Percentiles rank a stretch among this genome's conserved stretches.
Evolutionary conservation across 2,113 vertebrate genomes (phyloP).

Genomic region (Crotalus viridis): DNA sequence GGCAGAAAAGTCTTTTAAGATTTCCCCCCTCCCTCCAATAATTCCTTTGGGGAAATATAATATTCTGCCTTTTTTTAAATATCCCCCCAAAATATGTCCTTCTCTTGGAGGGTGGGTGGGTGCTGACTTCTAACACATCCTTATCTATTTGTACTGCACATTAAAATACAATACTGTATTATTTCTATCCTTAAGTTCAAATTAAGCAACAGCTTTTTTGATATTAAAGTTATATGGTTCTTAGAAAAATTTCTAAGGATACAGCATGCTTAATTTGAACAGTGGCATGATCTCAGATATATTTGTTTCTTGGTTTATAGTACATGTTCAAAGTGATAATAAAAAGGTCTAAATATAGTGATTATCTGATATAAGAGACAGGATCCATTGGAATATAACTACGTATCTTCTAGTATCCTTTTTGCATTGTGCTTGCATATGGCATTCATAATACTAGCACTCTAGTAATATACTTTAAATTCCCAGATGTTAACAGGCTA

Average conservation of each 20-base stretch:
- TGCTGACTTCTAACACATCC: too few species aligned
- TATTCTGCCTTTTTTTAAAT: too few species aligned
- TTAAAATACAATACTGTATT: not conserved
- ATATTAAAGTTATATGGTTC: accelerated
- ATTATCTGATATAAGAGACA: not conserved
- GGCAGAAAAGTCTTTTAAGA: too few species aligned
- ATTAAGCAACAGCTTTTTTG: not conserved
- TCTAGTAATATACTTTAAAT: constrained; percentile 6
- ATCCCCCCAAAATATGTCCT: too few species aligned
- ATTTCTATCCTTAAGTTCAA: constrained; percentile 1
- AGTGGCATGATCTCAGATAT: not conserved
- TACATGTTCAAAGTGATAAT: constrained; percentile 2
- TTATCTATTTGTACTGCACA: not conserved
- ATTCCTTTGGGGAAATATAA: too few species aligned
- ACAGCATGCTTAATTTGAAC: constrained; percentile 5
- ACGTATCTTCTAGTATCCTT: not conserved
- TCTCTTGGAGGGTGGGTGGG: too few species aligned
- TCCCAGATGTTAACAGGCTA: constrained; percentile 9
- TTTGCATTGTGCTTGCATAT: not conserved
- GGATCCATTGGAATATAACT: constrained; percentile 6
- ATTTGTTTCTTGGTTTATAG: not conserved
- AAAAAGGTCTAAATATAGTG: not conserved
- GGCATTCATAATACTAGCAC: not conserved
- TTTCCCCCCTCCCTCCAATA: too few species aligned
- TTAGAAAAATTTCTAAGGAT: not conserved